These are phyloP conservation scores for Rhinatrema bivittatum DNA, from an alignment of 2,797 vertebrate genomes.

Conservation along the genomic window DNA sequence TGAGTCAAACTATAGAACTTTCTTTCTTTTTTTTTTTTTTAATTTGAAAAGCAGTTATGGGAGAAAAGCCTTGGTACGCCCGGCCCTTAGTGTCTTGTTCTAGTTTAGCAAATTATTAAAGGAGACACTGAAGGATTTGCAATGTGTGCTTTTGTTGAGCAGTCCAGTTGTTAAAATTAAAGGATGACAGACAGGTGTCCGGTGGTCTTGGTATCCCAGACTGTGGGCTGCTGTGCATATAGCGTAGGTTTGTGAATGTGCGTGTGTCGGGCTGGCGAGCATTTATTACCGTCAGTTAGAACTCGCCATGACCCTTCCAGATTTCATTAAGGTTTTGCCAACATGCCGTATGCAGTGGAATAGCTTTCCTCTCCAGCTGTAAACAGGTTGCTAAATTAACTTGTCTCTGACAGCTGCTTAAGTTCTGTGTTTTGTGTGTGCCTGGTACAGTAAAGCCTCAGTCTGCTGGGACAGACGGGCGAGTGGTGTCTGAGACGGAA, in stretches of 20 bases:
- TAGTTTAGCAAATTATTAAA: too few relatives aligned
- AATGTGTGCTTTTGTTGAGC: too few relatives aligned
- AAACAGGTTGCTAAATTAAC: constrained; percentile 79
- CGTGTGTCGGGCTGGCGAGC: constrained; percentile 18
- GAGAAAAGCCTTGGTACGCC: too few relatives aligned
- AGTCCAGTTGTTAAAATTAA: neutral
- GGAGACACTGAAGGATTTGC: too few relatives aligned
- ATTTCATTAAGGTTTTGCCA: constrained; percentile 74
- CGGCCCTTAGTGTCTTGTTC: too few relatives aligned
- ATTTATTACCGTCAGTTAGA: constrained; percentile 50
- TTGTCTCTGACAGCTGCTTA: constrained; percentile 72
- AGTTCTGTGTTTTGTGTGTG: constrained; percentile 32
- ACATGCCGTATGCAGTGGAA: constrained; percentile 59
- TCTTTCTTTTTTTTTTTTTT: too few relatives aligned
- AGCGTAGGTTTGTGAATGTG: constrained; percentile 12
- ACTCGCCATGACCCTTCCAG: constrained; percentile 67
- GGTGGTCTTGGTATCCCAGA: neutral
- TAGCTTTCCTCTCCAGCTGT: constrained; percentile 67
- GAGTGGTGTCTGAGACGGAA: neutral
- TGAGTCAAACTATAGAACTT: too few relatives aligned
- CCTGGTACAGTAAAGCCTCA: constrained; percentile 22
- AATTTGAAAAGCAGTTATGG: too few relatives aligned
- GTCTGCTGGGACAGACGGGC: neutral
- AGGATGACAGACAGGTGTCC: neutral
- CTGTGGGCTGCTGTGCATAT: neutral